Evolutionary conservation across 2,797 vertebrate genomes (phyloP).

Genomic region (Lacerta agilis): DNA sequence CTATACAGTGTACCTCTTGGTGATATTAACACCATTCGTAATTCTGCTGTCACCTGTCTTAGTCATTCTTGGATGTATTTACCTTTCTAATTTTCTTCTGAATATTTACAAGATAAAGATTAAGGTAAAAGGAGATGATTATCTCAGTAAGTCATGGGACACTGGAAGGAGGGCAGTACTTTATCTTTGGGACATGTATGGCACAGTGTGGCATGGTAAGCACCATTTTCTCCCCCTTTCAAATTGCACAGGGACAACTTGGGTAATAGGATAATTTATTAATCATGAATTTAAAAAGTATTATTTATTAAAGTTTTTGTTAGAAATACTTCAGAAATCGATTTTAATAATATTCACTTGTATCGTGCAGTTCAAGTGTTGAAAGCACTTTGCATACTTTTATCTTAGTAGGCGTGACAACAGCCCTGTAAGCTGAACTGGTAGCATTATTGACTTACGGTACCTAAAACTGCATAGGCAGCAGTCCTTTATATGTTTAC

Average conservation of each 20-base stretch:
- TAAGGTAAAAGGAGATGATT: conserved; percentile 85
- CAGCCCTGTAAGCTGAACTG: neutral
- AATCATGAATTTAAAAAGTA: too few relatives aligned
- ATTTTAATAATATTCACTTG: neutral
- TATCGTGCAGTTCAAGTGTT: neutral
- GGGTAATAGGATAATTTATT: neutral
- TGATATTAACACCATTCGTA: conserved; percentile 85
- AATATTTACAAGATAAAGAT: conserved; percentile 89
- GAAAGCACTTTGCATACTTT: neutral
- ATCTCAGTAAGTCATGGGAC: conserved; percentile 87
- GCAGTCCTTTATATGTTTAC: neutral
- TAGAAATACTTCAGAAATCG: neutral
- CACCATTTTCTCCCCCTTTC: neutral
- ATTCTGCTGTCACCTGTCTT: conserved; percentile 85
- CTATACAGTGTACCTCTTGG: conserved; percentile 82
- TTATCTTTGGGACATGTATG: conserved; percentile 84
- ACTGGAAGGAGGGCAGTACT: conserved; percentile 86
- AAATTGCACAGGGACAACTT: neutral
- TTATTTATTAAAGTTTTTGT: neutral
- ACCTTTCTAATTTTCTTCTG: conserved; percentile 88
- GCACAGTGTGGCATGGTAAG: conserved; percentile 88
- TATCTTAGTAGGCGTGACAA: neutral
- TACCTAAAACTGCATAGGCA: neutral
- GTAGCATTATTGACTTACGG: neutral
- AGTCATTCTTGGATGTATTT: conserved; percentile 85